These are phyloP conservation scores for Aphelenchoides besseyi DNA, from an alignment of 1,140 invertebrate species.

Conservation along the genomic window DNA sequence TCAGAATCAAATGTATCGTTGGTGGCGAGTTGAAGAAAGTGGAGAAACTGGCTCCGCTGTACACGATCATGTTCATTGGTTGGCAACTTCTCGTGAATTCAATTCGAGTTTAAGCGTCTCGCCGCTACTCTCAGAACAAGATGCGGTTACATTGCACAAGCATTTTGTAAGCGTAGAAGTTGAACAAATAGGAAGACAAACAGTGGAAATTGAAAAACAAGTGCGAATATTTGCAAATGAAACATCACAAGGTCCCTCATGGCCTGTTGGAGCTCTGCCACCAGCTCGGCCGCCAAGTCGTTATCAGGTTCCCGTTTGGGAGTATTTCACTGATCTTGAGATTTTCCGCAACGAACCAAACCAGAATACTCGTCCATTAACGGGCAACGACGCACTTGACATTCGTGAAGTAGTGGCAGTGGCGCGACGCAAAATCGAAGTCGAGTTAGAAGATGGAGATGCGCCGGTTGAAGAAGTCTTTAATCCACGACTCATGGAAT, in stretches of 20 bases:
- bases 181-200: slow-evolving; percentile 38
- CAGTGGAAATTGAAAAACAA: slow-evolving; percentile 29
- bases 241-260: slow-evolving; percentile 38
- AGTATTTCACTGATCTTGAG: slow-evolving; percentile 54
- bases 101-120: slow-evolving; percentile 56
- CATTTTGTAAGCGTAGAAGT: slow-evolving; percentile 59
- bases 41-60: slow-evolving; percentile 52
- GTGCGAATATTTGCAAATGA: neutral
- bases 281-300: slow-evolving; percentile 49
- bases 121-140: slow-evolving; percentile 53
- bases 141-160: slow-evolving; percentile 49
- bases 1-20: slow-evolving; percentile 39
- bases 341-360: slow-evolving; percentile 60
- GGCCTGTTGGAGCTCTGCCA: slow-evolving; percentile 46
- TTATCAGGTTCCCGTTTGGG: slow-evolving; percentile 60
- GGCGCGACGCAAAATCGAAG: slow-evolving; percentile 38
- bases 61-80: slow-evolving; percentile 37
- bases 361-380: slow-evolving; percentile 48
- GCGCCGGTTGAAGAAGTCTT: slow-evolving; percentile 9
- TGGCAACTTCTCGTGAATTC: slow-evolving; percentile 37
- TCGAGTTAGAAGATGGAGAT: slow-evolving; percentile 25
- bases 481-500: slow-evolving; percentile 36
- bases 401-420: slow-evolving; percentile 46
- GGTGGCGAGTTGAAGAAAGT: slow-evolving; percentile 47
- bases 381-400: slow-evolving; percentile 51